These are phyloP conservation scores for Anarhynchus alexandrinus DNA, from an alignment of 2,113 vertebrate genomes.

Conservation along the genomic window DNA sequence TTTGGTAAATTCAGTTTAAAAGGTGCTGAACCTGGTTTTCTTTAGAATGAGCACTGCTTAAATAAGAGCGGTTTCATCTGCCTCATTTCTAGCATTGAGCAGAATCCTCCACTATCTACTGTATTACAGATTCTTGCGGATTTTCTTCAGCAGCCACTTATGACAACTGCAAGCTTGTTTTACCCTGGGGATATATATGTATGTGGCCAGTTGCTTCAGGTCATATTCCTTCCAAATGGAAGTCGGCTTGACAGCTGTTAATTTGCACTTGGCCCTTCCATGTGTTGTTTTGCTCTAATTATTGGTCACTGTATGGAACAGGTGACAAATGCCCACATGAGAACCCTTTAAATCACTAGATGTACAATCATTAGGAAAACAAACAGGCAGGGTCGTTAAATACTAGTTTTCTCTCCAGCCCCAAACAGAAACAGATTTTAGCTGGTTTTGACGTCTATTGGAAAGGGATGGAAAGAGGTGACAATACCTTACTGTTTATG, in stretches of 20 bases:
- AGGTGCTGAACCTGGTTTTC: neutral
- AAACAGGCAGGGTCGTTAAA: neutral
- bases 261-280: conserved; percentile 15
- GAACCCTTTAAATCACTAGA: neutral
- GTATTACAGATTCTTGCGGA: neutral
- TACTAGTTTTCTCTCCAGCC: neutral
- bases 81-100: neutral
- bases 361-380: neutral
- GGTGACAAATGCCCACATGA: conserved; percentile 38
- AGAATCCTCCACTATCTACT: neutral
- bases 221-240: conserved; percentile 14
- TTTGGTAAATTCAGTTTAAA: neutral
- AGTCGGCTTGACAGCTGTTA: conserved; percentile 19
- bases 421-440: conserved; percentile 8
- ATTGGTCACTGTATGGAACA: conserved; percentile 19
- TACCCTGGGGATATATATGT: conserved; percentile 6
- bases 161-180: neutral
- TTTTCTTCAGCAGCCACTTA: conserved; percentile 8
- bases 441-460: neutral
- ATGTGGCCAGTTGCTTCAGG: conserved; percentile 15
- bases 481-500: neutral
- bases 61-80: neutral
- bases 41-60: neutral
- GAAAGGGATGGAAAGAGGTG: conserved; percentile 1
- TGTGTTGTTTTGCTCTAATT: conserved; percentile 21